Conservation (phyloP, 2,113 vertebrate genomes). For the Nycticebus coucang region DNA sequence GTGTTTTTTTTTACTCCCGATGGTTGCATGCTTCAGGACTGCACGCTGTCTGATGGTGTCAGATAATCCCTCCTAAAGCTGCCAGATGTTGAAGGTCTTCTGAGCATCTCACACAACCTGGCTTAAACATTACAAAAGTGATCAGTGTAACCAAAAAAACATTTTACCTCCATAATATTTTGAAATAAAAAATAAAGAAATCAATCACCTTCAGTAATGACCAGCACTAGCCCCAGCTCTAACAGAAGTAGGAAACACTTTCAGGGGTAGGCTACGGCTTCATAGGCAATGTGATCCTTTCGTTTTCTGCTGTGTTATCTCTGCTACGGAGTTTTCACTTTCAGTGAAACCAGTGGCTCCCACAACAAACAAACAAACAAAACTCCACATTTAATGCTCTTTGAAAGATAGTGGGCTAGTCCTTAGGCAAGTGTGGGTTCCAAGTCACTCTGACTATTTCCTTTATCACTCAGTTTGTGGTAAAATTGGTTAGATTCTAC, state of each 20-base stretch:
- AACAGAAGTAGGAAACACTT: background rate
- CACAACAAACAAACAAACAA: background rate
- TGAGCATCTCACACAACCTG: conserved; percentile 71
- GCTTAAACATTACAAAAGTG: too few species aligned
- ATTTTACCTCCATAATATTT: too few species aligned
- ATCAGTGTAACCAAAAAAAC: too few species aligned
- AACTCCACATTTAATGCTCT: background rate
- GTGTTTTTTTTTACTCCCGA: background rate
- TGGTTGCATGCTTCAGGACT: background rate
- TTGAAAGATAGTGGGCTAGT: background rate
- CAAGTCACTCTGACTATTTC: background rate
- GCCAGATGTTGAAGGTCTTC: conserved; percentile 65
- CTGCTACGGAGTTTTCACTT: background rate
- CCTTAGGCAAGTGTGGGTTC: background rate
- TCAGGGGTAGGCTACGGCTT: background rate
- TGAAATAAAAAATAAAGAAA: background rate
- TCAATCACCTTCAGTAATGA: background rate
- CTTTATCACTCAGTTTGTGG: background rate
- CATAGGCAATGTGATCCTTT: background rate
- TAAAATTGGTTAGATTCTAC: background rate
- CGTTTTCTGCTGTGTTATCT: background rate
- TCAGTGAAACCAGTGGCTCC: background rate
- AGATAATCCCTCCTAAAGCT: conserved; percentile 59
- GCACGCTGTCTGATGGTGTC: too few species aligned
- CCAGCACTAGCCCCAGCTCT: background rate